Conservation (phyloP, 2,797 vertebrate species). For the Vireo griseus region DNA sequence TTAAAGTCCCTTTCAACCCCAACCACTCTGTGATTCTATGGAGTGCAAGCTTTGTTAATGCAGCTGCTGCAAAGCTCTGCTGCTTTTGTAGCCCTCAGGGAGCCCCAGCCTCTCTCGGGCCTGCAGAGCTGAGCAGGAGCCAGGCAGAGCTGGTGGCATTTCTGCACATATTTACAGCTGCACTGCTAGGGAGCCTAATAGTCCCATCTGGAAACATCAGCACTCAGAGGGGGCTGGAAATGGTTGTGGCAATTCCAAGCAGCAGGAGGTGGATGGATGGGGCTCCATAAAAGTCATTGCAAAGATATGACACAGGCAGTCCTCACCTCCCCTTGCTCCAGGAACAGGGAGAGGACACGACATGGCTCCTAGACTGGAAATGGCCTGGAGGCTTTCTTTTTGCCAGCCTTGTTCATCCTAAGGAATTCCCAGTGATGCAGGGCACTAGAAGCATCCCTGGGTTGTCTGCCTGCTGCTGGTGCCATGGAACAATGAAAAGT, state of each 20-base stretch:
- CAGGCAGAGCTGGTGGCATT: background rate
- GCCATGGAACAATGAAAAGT: background rate
- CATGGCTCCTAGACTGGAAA: fast-evolving
- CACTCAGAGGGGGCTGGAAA: background rate
- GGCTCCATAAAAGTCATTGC: background rate
- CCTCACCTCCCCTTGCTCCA: background rate
- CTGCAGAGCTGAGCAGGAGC: background rate
- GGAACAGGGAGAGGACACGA: background rate
- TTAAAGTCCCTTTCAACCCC: background rate
- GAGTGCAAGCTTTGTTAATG: background rate
- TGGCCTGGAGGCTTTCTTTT: background rate
- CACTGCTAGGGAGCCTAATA: background rate
- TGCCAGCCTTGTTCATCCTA: background rate
- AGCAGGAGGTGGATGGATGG: background rate
- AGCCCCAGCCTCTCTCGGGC: background rate
- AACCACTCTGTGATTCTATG: background rate
- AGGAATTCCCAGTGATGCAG: background rate
- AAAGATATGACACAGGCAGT: background rate
- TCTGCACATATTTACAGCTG: background rate
- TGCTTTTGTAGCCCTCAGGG: background rate
- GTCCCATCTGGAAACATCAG: constrained; percentile 18
- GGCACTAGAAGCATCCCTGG: fast-evolving
- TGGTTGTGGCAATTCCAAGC: background rate
- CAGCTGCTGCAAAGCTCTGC: background rate
- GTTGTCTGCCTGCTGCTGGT: background rate